Evolutionary conservation across 2,888 invertebrate species (phyloP), one percentile per base, ranked within the genome.

Genomic region (Tineola bisselliella): DNA sequence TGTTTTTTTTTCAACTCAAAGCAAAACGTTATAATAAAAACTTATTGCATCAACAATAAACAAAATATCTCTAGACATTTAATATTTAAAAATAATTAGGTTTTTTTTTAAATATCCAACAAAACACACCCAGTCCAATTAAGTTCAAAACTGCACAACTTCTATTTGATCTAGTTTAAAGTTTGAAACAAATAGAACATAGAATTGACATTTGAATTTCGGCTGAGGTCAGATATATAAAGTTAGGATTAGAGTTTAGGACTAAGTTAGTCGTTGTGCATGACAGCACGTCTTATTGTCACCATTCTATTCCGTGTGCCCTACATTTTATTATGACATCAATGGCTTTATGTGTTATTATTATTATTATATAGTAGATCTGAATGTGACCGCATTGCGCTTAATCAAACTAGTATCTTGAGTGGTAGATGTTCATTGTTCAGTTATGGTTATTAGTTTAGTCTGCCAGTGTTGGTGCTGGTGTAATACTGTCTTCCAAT

Each of bases 171-270:
- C n/a, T 15, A 48, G 18, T 3, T n/a, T 15, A 48, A 48, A 48
- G 48, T 48, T 48, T 17, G 48, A 38, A 18, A 48, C 48, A 48
- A 48, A 48, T 48, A 18, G 18, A 48, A 18, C 48, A 48, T 18
- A 48, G 48, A 48, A 48, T 48, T 48, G 48, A 48, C 48, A 48
- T 48, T 48, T 48, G 48, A 48, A 13, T 48, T 48, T 48, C 4
- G 48, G 15, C 48, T 48, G 38, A 38, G 38, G 38, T 38, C 48
- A 18, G 48, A 11, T 48, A 13, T 48, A 48, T 48, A 38, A 25
- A 38, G 38, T 38, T 38, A 10, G 10, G 10, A 12, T 38, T 10
- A 11, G 15, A 15, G 15, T 48, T 48, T 38, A n/a, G 13, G 13
- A 1, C 48, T 13, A 48, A 48, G 17, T 48, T 48, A 48, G 48